Conservation (phyloP, 2,797 vertebrate genomes). For the Natrix natrix region DNA sequence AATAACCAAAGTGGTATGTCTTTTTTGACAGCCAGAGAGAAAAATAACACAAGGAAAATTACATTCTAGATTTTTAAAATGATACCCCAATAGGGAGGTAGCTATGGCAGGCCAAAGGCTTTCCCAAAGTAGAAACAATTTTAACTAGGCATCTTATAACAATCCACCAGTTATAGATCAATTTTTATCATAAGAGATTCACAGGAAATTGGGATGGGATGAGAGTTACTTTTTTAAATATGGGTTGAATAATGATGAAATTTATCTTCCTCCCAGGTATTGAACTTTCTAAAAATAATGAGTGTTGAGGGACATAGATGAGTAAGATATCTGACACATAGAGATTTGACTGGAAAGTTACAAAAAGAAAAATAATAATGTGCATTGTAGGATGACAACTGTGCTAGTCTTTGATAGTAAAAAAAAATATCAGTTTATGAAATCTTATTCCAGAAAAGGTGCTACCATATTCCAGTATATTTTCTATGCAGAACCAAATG, state of each 20-base stretch:
- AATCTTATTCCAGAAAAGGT: neutral
- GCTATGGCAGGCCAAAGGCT: no score
- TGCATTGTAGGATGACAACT: neutral
- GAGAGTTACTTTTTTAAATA: neutral
- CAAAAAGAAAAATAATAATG: neutral
- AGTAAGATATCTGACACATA: no score
- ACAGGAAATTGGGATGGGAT: neutral
- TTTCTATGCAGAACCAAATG: neutral
- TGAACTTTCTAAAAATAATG: neutral
- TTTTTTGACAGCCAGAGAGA: conserved; percentile 27
- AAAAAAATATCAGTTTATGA: neutral
- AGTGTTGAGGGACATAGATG: neutral
- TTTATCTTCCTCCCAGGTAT: neutral
- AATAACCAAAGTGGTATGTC: neutral
- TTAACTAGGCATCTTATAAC: neutral
- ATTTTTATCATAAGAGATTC: neutral
- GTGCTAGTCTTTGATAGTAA: neutral
- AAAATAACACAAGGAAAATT: conserved; percentile 22
- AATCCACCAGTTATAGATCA: neutral
- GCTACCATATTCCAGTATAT: neutral
- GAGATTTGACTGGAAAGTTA: neutral
- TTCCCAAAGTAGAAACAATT: neutral
- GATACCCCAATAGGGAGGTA: neutral
- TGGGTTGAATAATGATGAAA: neutral
- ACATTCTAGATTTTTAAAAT: conserved; percentile 20